Percentiles rank a stretch among this genome's conserved stretches.
phyloP scores from a whole-genome alignment of 2,113 vertebrate species.

The Corythornis cristatus region DNA sequence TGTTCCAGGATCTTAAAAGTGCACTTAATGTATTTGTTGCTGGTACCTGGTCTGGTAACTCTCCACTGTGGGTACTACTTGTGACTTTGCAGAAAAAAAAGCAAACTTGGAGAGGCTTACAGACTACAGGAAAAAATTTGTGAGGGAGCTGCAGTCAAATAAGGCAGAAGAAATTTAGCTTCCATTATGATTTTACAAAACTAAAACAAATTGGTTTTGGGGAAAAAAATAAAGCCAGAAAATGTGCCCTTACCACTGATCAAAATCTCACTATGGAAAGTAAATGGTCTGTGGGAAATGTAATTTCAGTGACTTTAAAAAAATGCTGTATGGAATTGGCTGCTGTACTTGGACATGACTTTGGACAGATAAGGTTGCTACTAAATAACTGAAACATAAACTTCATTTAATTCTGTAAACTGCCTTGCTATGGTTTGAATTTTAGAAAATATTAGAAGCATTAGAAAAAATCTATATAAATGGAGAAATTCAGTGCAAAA shows the following conservation, averaged over 20 bases:
- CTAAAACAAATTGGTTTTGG: neutral
- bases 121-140: neutral
- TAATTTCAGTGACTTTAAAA: conserved; percentile 9
- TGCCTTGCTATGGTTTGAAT: neutral
- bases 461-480: neutral
- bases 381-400: conserved; percentile 14
- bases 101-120: neutral
- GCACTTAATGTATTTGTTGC: neutral
- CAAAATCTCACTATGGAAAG: neutral
- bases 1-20: neutral
- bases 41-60: neutral
- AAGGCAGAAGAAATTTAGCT: neutral
- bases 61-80: neutral
- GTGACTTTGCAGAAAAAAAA: neutral
- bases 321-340: neutral
- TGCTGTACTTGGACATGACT: neutral
- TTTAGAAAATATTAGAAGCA: neutral
- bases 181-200: neutral
- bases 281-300: neutral
- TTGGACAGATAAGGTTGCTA: neutral
- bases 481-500: neutral
- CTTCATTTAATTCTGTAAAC: conserved; percentile 15
- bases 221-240: neutral
- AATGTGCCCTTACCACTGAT: neutral
- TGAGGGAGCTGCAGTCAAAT: neutral